Evolutionary conservation across 2,888 invertebrate species (phyloP).

Genomic region (Dryococelus australis): DNA sequence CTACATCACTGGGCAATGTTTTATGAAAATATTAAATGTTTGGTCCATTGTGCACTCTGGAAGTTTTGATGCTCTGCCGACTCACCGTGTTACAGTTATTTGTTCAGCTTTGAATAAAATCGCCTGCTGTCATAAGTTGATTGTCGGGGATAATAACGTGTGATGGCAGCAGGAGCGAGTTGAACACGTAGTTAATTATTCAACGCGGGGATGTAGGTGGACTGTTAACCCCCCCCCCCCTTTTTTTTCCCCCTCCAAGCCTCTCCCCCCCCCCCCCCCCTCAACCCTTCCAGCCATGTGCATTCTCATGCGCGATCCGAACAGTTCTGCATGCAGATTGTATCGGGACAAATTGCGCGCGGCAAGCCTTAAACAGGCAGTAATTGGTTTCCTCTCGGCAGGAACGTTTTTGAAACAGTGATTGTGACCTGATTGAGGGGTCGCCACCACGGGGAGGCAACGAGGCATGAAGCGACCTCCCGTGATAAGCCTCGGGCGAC

Average conservation of each 20-base stretch:
- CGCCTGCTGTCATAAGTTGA: neutral
- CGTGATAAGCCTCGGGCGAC: neutral
- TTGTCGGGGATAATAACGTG: neutral
- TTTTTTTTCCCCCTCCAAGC: too few relatives aligned
- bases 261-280: neutral
- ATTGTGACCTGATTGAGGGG: neutral
- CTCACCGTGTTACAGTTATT: too few relatives aligned
- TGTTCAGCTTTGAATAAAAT: neutral
- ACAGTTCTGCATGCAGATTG: conserved; percentile 5
- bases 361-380: neutral
- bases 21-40: too few relatives aligned
- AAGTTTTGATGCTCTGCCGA: too few relatives aligned
- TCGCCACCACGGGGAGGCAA: too few relatives aligned
- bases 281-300: too few relatives aligned
- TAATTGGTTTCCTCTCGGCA: neutral
- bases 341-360: conserved; percentile 16
- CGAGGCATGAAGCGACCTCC: neutral
- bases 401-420: neutral
- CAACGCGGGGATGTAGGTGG: neutral
- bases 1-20: too few relatives aligned
- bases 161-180: neutral
- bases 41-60: too few relatives aligned
- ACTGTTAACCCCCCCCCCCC: neutral
- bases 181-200: neutral
- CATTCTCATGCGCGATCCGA: neutral